Base-by-base conservation (phyloP, 2,113 vertebrate species). In the Chaetorhynchus papuensis region DNA sequence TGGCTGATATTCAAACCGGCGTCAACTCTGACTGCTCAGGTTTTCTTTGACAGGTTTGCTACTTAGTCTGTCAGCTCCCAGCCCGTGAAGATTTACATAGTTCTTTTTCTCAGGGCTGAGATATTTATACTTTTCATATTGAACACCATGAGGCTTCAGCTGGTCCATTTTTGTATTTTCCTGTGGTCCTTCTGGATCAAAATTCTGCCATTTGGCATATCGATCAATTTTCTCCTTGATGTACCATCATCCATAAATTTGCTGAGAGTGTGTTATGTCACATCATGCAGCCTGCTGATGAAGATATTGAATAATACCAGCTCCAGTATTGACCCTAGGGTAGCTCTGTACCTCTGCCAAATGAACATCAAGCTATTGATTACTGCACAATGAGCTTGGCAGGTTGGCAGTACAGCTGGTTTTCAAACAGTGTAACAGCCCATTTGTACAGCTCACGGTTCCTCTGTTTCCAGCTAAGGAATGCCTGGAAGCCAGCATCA, bases 361-460 rank as follows among this genome's bases (percentile, higher is more conserved):
- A 83, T 77, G 75, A 96, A 65, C 50, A 88, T 83, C 68, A 88
- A 94, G 78, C 71, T 95, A 93, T 74, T 90, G 92, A 96, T 92
- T 95, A 74, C 66, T 80, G 42, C 2, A 5, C 63, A 88, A 68
- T 70, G 50, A 88, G n/a, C 49, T 90, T 96, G 85, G 85, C 94
- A 96, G 61, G 13, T 72, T 94, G 70, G 75, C 79, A 88, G 59
- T 64, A 87, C 88, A 92, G 75, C 75, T 88, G 71, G 27, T 77
- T 91, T 94, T 82, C 75, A 61, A 83, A 41, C 31, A 63, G 9
- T 44, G 3, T 17, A 76, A 65, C 13, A 33, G 41, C 19, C 57
- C 45, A 69, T 85, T 85, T 63, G 12, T 21, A 45, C 37, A 65
- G 66, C 26, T 37, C 63, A 35, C 8, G 2, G 19, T 50, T 90